These are phyloP conservation scores for Silurus lanzhouensis DNA, from an alignment of 2,797 vertebrate species.

Conservation along the genomic window DNA sequence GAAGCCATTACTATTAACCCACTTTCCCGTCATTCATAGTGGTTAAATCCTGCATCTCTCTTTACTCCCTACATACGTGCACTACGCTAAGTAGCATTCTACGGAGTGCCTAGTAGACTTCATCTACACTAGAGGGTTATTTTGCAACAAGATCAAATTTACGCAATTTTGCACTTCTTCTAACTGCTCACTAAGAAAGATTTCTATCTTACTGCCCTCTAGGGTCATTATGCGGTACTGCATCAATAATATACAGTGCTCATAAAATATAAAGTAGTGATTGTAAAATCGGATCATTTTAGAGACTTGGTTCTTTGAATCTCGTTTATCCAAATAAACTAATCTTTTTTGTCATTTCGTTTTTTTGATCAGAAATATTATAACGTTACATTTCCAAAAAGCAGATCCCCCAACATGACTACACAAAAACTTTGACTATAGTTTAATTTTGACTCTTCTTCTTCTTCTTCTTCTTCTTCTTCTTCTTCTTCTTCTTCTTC, in stretches of 20 bases:
- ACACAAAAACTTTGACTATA: no score
- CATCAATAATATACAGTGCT: neutral
- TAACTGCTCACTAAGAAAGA: neutral
- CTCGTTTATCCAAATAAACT: no score
- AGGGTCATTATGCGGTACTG: neutral
- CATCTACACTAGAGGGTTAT: neutral
- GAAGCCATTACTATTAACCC: slow-evolving; percentile 25
- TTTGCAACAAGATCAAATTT: neutral
- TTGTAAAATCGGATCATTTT: no score
- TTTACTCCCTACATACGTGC: neutral
- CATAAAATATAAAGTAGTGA: no score
- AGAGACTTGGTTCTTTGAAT: no score
- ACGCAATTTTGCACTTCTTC: neutral
- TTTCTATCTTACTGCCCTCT: neutral
- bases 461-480: no score
- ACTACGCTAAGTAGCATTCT: neutral
- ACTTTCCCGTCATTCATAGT: neutral
- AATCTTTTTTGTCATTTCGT: no score
- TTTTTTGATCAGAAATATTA: no score
- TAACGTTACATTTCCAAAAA: no score
- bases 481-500: no score
- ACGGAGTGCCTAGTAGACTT: neutral
- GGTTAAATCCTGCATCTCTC: neutral
- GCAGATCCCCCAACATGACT: no score
- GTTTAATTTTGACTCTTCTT: no score